Base-by-base conservation (phyloP, 1,140 invertebrate genomes). In the Ooceraea biroi region DNA sequence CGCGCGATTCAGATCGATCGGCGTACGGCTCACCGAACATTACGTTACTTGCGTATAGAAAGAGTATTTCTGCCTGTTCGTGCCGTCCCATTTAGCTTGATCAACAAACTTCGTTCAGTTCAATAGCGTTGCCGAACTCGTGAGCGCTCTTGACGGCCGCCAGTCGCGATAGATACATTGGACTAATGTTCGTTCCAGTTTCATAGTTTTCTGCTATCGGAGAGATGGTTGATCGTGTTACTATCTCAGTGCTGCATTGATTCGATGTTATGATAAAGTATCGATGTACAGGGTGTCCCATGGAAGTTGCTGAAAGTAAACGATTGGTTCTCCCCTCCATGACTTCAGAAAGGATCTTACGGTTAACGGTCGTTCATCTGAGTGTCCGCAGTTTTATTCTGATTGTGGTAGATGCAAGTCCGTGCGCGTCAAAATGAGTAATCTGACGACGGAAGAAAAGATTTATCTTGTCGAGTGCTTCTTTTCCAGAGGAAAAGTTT, bases 61-160 rank as follows among this genome's bases (percentile, higher is more conserved):
- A 74, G 44, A 61, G 27, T 41, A 74, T 82, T 73, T 74, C 73
- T 72, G 48, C n/a, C 12, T 17, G 44, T n/a, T 46, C 3, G 50
- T 60, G n/a, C 46, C 50, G 48, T 86, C 46, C 58, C 22, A 27
- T 73, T 83, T 55, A 48, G 19, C 48, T 57, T 71, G 84, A 83
- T 86, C 52, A 50, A 80, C 66, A 68, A 80, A 80, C 22, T 80
- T 71, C 52, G 36, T 80, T 80, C 36, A 22, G 12, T 80, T 80
- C 65, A 44, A 58, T 80, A 66, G 50, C 50, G 41, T 52, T 19
- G 52, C 60, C 27, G 8, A 19, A 77, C 19, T 77, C 14, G 73
- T 65, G 36, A 52, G 30, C 19, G 19, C 17, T 14, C 19, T 41
- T 25, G 46, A 68, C 74, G 17, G 27, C 22, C 12, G 14, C 22